Base-by-base conservation (phyloP, 2,888 invertebrate species). In the Prenolepis imparis region DNA sequence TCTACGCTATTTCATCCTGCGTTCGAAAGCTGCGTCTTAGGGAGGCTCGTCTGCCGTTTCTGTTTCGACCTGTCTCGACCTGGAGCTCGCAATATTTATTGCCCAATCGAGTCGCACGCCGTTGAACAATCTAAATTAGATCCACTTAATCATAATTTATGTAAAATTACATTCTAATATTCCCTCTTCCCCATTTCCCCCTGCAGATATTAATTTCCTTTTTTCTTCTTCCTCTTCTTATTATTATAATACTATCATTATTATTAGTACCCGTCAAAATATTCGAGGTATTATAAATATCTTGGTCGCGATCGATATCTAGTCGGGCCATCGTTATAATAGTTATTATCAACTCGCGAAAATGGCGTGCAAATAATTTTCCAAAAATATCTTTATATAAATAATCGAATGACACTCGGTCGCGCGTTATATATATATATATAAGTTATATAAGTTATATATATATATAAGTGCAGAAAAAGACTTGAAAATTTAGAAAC, bases 1-100 rank as follows among this genome's bases (percentile, higher is more conserved):
- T 28, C 39, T 61, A n/a, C 63, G 41, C 9, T 18, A 57, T 39
- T 52, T 32, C 59, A n/a, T 28, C 66, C 6, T 32, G 9, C 28
- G 32, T 74, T 59, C 36, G 57, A 77, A 84, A 80, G 70, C 44
- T 52, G 44, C 57, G 48, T 78, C 77, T 70, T 52, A 48, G 66
- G 67, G 61, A 61, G 63, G 41, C 70, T 75, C 77, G 64, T 82
- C 67, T 77, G 55, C 52, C 80, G 61, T 41, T 48, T 70, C 81
- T 77, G 57, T 83, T 75, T 70, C 81, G 85, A 84, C 84, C 86
- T 81, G 87, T 82, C 61, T 64, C 72, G 83, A 64, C 82, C 82
- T 82, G 70, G 63, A 87, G 82, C 78, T 68, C 55, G 44, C 77
- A 70, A 87, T 83, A 87, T 88, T 88, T 88, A 87, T 84, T 61